These are phyloP conservation scores for Climacteris rufus DNA, from an alignment of 2,113 vertebrate genomes.

Conservation along the genomic window DNA sequence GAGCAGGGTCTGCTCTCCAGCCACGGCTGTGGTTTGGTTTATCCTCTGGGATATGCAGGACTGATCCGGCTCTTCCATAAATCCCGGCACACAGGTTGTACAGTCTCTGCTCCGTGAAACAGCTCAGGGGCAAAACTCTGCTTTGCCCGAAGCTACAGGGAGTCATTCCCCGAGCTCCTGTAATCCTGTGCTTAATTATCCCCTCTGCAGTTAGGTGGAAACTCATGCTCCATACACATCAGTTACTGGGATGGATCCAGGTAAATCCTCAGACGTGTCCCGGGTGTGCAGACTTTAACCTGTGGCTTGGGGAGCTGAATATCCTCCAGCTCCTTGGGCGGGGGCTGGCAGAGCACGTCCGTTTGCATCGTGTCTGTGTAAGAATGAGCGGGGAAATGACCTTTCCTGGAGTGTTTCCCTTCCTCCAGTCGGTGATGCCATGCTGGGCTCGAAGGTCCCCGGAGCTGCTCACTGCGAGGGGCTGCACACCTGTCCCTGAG, in stretches of 20 bases:
- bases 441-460: neutral
- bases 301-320: neutral
- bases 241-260: rapidly evolving
- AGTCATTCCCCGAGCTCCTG: neutral
- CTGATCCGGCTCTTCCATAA: rapidly evolving
- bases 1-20: neutral
- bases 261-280: rapidly evolving
- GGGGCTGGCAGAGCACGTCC: neutral
- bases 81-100: neutral
- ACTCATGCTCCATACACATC: rapidly evolving
- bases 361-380: neutral
- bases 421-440: rapidly evolving
- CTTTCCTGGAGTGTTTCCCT: neutral
- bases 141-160: neutral
- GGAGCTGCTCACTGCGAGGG: neutral
- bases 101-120: neutral
- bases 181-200: rapidly evolving
- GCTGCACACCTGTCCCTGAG: rapidly evolving
- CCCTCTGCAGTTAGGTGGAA: rapidly evolving
- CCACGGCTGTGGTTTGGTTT: rapidly evolving
- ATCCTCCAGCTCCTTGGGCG: rapidly evolving
- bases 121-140: neutral
- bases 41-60: rapidly evolving
- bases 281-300: neutral
- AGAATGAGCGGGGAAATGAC: neutral